Percentiles rank a stretch among this genome's conserved stretches.
These are phyloP conservation scores for Calidris pugnax DNA, from an alignment of 2,113 vertebrate genomes.

Conservation along the genomic window DNA sequence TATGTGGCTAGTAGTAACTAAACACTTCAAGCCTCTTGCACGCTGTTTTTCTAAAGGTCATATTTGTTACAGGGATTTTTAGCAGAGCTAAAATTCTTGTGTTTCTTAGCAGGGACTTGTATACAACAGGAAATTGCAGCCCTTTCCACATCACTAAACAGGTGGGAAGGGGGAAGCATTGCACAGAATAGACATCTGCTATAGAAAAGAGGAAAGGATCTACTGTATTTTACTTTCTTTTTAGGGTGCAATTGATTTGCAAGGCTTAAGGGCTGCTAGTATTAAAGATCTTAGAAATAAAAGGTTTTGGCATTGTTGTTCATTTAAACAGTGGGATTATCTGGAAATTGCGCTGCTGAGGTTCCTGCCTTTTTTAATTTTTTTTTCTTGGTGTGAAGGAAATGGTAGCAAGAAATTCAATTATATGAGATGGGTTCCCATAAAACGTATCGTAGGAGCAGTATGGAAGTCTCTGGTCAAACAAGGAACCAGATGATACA, in stretches of 20 bases:
- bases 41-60: neutral
- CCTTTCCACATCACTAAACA: neutral
- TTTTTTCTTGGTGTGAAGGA: neutral
- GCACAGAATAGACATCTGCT: neutral
- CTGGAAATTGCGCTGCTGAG: neutral
- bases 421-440: neutral
- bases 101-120: neutral
- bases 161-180: neutral
- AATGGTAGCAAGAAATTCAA: neutral
- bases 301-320: neutral
- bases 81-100: neutral
- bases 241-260: neutral
- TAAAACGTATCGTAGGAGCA: neutral
- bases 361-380: neutral
- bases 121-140: neutral
- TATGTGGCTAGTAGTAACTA: neutral
- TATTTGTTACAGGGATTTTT: neutral
- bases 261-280: neutral
- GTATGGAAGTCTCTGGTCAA: neutral
- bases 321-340: neutral
- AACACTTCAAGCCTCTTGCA: neutral
- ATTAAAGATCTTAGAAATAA: neutral
- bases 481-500: neutral
- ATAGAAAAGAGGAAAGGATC: neutral
- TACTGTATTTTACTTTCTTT: neutral